Base-by-base conservation (phyloP, 2,797 vertebrate species). In the Phoeniculus purpureus region DNA sequence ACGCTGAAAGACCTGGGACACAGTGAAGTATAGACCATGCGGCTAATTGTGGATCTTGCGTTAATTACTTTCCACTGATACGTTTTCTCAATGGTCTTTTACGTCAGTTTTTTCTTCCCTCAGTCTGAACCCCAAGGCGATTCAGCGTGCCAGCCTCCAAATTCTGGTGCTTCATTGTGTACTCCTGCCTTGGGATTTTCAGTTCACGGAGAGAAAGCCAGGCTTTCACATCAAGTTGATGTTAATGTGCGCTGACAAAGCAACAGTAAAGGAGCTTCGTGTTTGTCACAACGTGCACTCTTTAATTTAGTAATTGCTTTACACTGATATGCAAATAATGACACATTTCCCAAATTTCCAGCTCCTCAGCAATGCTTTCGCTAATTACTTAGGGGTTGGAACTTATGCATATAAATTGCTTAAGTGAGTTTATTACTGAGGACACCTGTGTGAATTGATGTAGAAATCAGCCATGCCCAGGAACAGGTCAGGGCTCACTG, bases 21-120 rank as follows among this genome's bases (percentile, higher is more conserved):
- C 94, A 87, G 96, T 96, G 97, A 96, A 96, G 89, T 96, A 95
- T 77, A 94, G 94, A 96, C 95, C 96, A 94, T 95, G 96, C 96
- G 95, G 96, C 95, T 97, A 97, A 98, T 96, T 97, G 97, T 96
- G 92, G 94, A 95, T 97, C 97, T 94, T 96, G 96, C 96, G 95
- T 97, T 97, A 97, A 98, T 97, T 97, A 97, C 94, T 97, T 96
- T 97, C 94, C 96, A 96, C 81, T 95, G 94, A 96, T 94, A 97
- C 93, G 90, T 96, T 94, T 96, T 96, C 92, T 95, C 90, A 96
- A 96, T 96, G 81, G 89, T 95, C 93, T 96, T 97, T 97, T 97
- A 95, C 74, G 96, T 83, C 83, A 95, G 85, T 90, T 89, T 91
- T 93, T 91, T 95, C 96, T 95, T 95, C 94, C 91, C 84, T 96